Conservation (phyloP, 2,113 vertebrate species). For the Phalacrocorax pelagicus region DNA sequence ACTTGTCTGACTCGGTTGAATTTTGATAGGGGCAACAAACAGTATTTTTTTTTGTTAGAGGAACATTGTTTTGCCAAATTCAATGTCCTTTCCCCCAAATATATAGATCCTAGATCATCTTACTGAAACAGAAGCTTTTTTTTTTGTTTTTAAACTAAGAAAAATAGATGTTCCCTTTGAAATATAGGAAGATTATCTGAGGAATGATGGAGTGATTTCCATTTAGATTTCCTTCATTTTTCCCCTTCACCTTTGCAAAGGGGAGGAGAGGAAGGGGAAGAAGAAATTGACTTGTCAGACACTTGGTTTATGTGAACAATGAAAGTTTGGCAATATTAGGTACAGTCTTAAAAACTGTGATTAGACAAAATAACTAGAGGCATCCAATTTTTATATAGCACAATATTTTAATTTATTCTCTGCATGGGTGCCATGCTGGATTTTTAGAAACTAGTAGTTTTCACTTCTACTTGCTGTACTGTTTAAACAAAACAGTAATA, state of each 20-base stretch:
- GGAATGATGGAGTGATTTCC: neutral
- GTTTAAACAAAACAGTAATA: neutral
- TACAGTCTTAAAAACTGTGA: neutral
- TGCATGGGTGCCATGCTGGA: neutral
- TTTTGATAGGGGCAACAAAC: neutral
- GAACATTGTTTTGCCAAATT: neutral
- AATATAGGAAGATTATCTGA: neutral
- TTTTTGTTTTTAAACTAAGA: neutral
- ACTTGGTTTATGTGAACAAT: neutral
- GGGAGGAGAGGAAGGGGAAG: neutral
- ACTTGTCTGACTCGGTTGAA: neutral
- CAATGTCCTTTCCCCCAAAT: neutral
- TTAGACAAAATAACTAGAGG: neutral
- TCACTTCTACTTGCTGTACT: neutral
- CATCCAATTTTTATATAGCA: neutral
- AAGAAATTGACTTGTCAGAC: neutral
- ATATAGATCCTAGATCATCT: neutral
- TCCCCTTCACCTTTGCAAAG: neutral
- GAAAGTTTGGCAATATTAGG: neutral
- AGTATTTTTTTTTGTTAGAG: neutral
- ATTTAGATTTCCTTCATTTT: neutral
- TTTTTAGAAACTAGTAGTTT: neutral
- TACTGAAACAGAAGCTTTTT: neutral
- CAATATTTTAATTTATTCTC: neutral
- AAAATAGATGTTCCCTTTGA: neutral